These are phyloP conservation scores for Arion vulgaris DNA, from an alignment of 1,140 invertebrate genomes.

Conservation along the genomic window DNA sequence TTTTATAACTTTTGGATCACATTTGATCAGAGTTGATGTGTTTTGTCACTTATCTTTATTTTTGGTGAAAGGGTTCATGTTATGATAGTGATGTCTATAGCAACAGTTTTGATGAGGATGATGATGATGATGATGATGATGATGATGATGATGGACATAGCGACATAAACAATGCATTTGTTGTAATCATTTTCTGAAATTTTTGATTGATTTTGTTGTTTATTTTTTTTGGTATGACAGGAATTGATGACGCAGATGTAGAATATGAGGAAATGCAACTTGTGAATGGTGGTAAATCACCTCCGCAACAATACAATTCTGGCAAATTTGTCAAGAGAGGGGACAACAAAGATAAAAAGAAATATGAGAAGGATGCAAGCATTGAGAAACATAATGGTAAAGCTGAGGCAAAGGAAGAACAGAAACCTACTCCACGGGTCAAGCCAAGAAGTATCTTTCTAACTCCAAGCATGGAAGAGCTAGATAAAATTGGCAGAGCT, in stretches of 20 bases:
- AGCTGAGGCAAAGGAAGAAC: background rate
- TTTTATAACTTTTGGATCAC: too few species aligned
- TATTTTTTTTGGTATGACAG: background rate
- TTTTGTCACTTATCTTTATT: too few species aligned
- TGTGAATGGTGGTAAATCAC: background rate
- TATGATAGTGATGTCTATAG: too few species aligned
- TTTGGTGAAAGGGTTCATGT: too few species aligned
- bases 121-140: too few species aligned
- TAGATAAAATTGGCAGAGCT: slow-evolving; percentile 6
- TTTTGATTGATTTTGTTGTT: background rate
- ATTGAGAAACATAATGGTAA: background rate
- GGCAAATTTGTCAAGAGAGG: background rate
- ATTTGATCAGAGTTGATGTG: too few species aligned
- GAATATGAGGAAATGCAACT: background rate
- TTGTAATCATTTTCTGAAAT: too few species aligned
- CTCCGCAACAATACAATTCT: background rate
- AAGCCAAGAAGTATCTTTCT: slow-evolving; percentile 28
- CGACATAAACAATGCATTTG: too few species aligned
- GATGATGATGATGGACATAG: too few species aligned
- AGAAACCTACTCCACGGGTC: background rate
- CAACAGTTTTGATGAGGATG: too few species aligned
- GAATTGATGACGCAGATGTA: background rate
- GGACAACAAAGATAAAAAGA: background rate
- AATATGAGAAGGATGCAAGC: background rate
- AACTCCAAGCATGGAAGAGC: slow-evolving; percentile 26